These are phyloP conservation scores for Myioborus miniatus DNA, from an alignment of 2,797 vertebrate genomes.

Conservation along the genomic window DNA sequence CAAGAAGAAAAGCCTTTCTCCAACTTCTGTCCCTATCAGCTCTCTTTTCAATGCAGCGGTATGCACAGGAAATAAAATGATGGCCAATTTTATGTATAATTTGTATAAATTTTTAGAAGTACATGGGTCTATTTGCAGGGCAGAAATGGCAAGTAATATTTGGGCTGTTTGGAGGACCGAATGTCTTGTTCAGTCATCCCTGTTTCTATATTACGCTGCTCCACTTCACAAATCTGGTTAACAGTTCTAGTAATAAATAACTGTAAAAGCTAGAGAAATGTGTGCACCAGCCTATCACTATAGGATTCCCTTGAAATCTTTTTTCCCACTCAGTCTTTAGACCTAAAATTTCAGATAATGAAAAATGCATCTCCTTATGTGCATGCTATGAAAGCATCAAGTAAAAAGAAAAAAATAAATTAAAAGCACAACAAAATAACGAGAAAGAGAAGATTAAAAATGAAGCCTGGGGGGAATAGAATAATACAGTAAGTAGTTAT, in stretches of 20 bases:
- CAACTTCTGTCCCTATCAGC: background rate
- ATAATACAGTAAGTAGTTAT: slow-evolving; percentile 39
- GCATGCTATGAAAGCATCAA: background rate
- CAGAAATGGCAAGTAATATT: background rate
- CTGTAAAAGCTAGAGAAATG: background rate
- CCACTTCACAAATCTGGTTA: background rate
- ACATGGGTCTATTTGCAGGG: background rate
- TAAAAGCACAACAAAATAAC: slow-evolving; percentile 20
- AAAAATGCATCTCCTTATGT: background rate
- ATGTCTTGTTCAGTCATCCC: background rate
- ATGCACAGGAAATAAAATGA: background rate
- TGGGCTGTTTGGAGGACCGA: background rate
- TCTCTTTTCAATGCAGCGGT: background rate
- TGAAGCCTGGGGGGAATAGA: background rate
- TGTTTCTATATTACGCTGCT: background rate
- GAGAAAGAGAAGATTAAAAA: slow-evolving; percentile 38
- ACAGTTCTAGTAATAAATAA: background rate
- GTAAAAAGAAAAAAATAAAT: background rate
- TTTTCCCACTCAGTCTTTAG: background rate
- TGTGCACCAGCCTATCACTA: background rate
- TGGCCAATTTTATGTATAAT: background rate
- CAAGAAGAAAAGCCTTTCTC: background rate
- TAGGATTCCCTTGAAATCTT: background rate
- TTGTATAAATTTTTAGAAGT: background rate
- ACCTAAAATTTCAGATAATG: background rate